Conservation (phyloP, 2,888 invertebrate species). For the Piscicola geometra region DNA sequence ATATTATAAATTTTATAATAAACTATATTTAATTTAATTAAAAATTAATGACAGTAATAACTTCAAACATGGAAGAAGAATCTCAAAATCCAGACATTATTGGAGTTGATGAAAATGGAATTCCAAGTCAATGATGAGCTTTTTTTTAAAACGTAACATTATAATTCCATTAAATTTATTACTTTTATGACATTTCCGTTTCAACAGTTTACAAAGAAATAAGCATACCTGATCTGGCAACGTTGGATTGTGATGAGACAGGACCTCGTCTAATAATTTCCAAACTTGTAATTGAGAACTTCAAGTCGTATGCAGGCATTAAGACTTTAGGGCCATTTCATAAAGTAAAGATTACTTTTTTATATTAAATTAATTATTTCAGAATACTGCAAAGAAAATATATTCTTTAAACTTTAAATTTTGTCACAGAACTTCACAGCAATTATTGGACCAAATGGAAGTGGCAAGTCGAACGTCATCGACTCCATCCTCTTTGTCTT, state of each 20-base stretch:
- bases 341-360: too few relatives aligned
- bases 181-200: too few relatives aligned
- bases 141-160: too few relatives aligned
- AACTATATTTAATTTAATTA: too few relatives aligned
- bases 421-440: conserved; percentile 62
- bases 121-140: conserved; percentile 1
- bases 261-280: conserved; percentile 84
- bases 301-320: conserved; percentile 89
- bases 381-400: neutral
- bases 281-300: conserved; percentile 83
- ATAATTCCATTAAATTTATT: too few relatives aligned
- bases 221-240: conserved; percentile 51
- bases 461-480: conserved; percentile 97
- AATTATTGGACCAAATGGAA: conserved; percentile 96
- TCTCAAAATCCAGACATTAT: conserved; percentile 5
- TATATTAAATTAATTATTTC: too few relatives aligned
- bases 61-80: neutral
- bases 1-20: too few relatives aligned
- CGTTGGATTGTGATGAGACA: conserved; percentile 65
- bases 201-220: conserved; percentile 51
- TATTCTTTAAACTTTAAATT: too few relatives aligned
- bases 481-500: conserved; percentile 99
- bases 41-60: too few relatives aligned
- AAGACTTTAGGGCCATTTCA: conserved; percentile 87
- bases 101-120: conserved; percentile 2